Conservation (phyloP, 2,797 vertebrate species). For the Tympanoctomys barrerae region DNA sequence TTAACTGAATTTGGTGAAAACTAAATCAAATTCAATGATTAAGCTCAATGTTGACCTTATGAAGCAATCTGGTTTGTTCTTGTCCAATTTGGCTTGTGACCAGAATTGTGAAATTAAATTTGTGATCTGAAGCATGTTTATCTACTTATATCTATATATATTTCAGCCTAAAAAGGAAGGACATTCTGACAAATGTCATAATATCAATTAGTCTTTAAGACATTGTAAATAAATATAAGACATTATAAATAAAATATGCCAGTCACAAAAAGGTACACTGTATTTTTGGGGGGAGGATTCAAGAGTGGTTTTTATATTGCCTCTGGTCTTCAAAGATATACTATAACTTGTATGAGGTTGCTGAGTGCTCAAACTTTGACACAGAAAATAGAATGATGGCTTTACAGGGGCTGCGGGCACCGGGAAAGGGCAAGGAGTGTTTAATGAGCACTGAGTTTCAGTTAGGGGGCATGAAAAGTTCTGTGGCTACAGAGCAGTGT, state of each 20-base stretch:
- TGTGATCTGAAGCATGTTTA: neutral
- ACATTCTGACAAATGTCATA: constrained; percentile 4
- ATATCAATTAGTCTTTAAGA: neutral
- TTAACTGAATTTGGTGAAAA: neutral
- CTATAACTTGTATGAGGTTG: neutral
- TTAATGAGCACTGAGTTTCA: neutral
- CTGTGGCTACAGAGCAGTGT: neutral
- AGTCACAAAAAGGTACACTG: neutral
- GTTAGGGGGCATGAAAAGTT: neutral
- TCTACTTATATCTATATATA: neutral
- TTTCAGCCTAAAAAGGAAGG: neutral
- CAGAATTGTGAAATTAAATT: neutral
- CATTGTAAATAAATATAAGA: neutral
- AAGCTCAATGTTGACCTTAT: neutral
- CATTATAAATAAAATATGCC: neutral
- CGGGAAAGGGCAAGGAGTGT: neutral
- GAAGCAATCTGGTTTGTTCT: neutral
- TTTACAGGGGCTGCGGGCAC: neutral
- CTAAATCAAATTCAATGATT: neutral
- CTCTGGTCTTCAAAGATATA: no score
- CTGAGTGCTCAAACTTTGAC: neutral
- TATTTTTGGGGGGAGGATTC: neutral
- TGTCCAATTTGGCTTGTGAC: neutral
- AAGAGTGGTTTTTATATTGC: no score
- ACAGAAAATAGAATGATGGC: neutral